phyloP scores from a whole-genome alignment of 2,888 invertebrate genomes.

The Pecten maximus region DNA sequence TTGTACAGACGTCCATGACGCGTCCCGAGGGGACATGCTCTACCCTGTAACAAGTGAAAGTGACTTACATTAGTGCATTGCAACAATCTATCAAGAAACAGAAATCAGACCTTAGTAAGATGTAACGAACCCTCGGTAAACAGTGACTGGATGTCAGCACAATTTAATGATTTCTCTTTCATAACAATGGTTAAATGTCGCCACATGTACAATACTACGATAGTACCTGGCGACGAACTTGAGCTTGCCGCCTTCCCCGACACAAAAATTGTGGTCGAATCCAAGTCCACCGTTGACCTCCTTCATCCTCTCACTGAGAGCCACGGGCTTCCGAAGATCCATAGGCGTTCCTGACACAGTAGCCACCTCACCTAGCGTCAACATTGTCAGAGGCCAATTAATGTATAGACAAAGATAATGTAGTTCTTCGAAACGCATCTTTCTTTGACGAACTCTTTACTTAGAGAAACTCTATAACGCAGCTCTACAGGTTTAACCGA shows the following conservation, averaged over 20 bases:
- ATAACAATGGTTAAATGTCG: not conserved
- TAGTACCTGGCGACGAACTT: slow-evolving; percentile 65
- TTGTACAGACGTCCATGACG: slow-evolving; percentile 90
- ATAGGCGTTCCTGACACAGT: slow-evolving; percentile 88
- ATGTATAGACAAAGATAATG: too few relatives aligned
- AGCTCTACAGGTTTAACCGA: too few relatives aligned
- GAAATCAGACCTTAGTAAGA: too few relatives aligned
- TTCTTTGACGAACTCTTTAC: not conserved
- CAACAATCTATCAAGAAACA: not conserved
- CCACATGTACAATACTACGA: not conserved
- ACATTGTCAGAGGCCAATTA: too few relatives aligned
- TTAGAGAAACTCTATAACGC: not conserved
- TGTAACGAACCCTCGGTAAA: too few relatives aligned
- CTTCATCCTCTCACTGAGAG: slow-evolving; percentile 87
- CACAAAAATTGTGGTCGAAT: slow-evolving; percentile 93
- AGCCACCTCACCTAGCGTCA: slow-evolving; percentile 86
- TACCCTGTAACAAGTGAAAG: slow-evolving; percentile 65
- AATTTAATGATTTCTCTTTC: not conserved
- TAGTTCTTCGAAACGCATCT: too few relatives aligned
- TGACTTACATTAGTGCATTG: not conserved
- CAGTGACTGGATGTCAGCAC: not conserved
- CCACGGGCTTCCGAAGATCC: slow-evolving; percentile 88
- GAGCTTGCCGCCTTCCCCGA: slow-evolving; percentile 81
- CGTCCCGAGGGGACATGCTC: slow-evolving; percentile 85
- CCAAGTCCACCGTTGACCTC: slow-evolving; percentile 87